Evolutionary conservation across 2,888 invertebrate species (phyloP).

Genomic region (Leptinotarsa haldemani): DNA sequence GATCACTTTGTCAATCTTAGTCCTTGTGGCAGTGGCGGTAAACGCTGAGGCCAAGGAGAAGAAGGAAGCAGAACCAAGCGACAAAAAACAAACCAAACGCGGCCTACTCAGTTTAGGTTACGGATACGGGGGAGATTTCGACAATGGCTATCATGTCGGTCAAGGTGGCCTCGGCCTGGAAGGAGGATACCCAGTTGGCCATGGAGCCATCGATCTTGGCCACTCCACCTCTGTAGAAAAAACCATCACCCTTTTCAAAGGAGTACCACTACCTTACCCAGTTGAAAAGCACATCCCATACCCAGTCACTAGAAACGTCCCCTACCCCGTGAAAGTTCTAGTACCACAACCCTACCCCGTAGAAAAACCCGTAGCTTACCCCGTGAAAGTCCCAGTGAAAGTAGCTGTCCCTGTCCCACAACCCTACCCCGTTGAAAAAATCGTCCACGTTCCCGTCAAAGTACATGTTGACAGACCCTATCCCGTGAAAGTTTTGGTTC

Average conservation of each 20-base stretch:
- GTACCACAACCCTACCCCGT: slow-evolving; percentile 78
- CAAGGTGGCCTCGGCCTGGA: slow-evolving; percentile 67
- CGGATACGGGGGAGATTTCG: slow-evolving; percentile 82
- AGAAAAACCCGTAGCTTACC: slow-evolving; percentile 78
- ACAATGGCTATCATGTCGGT: slow-evolving; percentile 77
- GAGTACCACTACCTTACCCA: slow-evolving; percentile 74
- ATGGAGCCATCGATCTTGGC: slow-evolving; percentile 53
- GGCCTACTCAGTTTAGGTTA: slow-evolving; percentile 83
- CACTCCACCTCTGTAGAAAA: slow-evolving; percentile 71
- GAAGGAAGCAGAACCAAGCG: slow-evolving; percentile 68
- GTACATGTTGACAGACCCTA: slow-evolving; percentile 82
- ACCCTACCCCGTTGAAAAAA: slow-evolving; percentile 84
- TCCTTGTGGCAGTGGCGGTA: slow-evolving; percentile 76
- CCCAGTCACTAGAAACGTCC: slow-evolving; percentile 76
- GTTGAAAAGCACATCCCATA: slow-evolving; percentile 75
- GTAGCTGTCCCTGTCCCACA: slow-evolving; percentile 82
- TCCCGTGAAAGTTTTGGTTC: slow-evolving; percentile 82
- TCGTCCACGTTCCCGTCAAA: slow-evolving; percentile 76
- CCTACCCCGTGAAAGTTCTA: slow-evolving; percentile 72
- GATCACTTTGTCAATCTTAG: slow-evolving; percentile 80
- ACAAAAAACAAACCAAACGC: slow-evolving; percentile 86
- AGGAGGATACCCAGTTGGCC: slow-evolving; percentile 48
- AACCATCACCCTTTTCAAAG: slow-evolving; percentile 76
- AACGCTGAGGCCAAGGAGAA: slow-evolving; percentile 74
- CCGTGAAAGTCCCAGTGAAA: slow-evolving; percentile 82